Percentiles rank a stretch among this genome's conserved stretches.
phyloP scores from a whole-genome alignment of 1,140 invertebrate genomes.

The Eumaeus atala region DNA sequence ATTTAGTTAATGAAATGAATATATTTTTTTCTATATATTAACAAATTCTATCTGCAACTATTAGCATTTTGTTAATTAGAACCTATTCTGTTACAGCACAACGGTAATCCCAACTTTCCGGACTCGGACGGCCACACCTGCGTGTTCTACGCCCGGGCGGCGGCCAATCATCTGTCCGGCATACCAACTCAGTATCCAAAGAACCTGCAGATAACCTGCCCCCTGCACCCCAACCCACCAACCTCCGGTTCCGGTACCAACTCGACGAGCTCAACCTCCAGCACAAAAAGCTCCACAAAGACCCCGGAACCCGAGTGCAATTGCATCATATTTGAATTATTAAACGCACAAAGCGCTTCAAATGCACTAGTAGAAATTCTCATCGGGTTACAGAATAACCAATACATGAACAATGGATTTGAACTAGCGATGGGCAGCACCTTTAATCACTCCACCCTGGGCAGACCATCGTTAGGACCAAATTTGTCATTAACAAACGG shows the following conservation, averaged over 20 bases:
- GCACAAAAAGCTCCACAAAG: constrained; percentile 45
- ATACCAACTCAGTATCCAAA: constrained; percentile 61
- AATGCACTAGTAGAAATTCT: constrained; percentile 65
- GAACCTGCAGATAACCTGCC: constrained; percentile 60
- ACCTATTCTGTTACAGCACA: constrained; percentile 51
- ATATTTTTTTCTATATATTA: background rate
- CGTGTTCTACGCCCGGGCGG: constrained; percentile 67
- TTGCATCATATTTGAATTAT: constrained; percentile 62
- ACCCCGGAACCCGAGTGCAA: constrained; percentile 60
- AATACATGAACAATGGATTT: constrained; percentile 51
- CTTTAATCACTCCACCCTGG: constrained; percentile 36
- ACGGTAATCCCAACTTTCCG: constrained; percentile 70
- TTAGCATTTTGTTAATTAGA: background rate
- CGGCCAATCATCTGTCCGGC: constrained; percentile 62
- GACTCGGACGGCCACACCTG: constrained; percentile 67
- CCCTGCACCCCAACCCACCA: constrained; percentile 52
- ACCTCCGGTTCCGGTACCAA: constrained; percentile 38
- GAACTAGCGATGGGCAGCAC: constrained; percentile 22
- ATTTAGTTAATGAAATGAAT: background rate
- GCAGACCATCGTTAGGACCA: constrained; percentile 36
- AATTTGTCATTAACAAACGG: constrained; percentile 57
- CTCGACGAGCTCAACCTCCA: constrained; percentile 51
- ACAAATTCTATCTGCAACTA: too few species aligned
- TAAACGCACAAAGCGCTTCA: constrained; percentile 60
- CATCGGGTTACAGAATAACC: constrained; percentile 64